Percentiles rank a stretch among this genome's conserved stretches.
These are phyloP conservation scores for Sphecodes monilicornis DNA, from an alignment of 2,888 invertebrate genomes.

Conservation along the genomic window DNA sequence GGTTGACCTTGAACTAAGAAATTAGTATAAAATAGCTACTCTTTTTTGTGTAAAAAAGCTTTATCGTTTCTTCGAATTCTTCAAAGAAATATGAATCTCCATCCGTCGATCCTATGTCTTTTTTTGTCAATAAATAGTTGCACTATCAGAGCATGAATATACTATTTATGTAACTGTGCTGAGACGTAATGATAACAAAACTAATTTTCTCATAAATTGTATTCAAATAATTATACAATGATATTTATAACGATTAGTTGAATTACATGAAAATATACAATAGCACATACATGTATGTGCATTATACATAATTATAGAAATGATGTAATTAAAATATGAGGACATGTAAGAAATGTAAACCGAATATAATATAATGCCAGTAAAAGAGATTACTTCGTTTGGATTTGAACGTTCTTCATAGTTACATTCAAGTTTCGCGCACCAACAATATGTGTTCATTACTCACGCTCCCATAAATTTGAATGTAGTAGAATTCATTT, in stretches of 20 bases:
- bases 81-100: too few species aligned
- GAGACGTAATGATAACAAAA: too few species aligned
- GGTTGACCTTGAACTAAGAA: too few species aligned
- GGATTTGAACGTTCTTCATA: background rate
- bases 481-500: background rate
- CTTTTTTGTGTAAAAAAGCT: too few species aligned
- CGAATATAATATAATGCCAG: background rate
- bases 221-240: background rate
- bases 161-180: too few species aligned
- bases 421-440: background rate
- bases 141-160: too few species aligned
- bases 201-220: background rate
- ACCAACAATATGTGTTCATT: conserved; percentile 7
- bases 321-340: background rate
- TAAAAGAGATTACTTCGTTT: background rate
- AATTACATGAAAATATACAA: too few species aligned
- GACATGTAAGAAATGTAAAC: background rate
- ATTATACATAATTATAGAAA: background rate
- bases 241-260: background rate
- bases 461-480: background rate
- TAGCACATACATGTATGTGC: too few species aligned
- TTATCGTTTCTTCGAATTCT: too few species aligned
- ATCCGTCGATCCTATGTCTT: too few species aligned
- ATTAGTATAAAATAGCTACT: too few species aligned
- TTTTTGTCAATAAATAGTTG: too few species aligned